Base-by-base conservation (phyloP, 2,113 vertebrate species). In the Leptosomus discolor region DNA sequence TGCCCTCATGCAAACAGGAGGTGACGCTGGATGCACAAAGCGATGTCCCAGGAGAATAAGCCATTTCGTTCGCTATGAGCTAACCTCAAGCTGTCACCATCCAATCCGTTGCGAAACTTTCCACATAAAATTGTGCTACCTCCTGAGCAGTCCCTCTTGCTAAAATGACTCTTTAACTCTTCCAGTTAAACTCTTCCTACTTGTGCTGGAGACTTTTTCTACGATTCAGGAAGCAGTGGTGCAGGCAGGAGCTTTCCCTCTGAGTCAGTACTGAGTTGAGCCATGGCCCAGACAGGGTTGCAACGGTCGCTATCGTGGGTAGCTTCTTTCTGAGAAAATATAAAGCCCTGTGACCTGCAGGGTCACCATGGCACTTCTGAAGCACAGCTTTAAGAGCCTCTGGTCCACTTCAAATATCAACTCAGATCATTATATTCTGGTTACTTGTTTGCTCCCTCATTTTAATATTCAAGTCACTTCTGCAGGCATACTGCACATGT, bases 191-290 rank as follows among this genome's bases (percentile, higher is more conserved):
- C 21, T 81, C 19, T 29, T 37, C 41, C 48, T 15, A 27, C 53
- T 88, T 41, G 32, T 75, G 21, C 36, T 56, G 68, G 61, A 81
- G 68, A 20, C 58, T 77, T 34, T n/a, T 46, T 34, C 57, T 10
- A 20, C 1, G 4, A 39, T 50, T 81, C 73, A 85, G 60, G 80
- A 95, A 77, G 61, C 8, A 0, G 56, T 4, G 4, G 53, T 5
- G 32, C 61, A 76, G 64, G 78, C 58, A 85, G 92, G 82, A 78
- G 64, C 60, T 91, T 75, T 51, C 56, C 81, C 65, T 88, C 75
- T 67, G 71, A 91, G 63, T 86, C 94, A 96, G 70, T 45, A 6
- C 43, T 9, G 90, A 88, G 70, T 48, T 34, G 15, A 91, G 70
- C 65, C 61, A 36, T 0, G 6, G 76, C 51, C 43, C 41, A 30